Evolutionary conservation across 2,888 invertebrate species (phyloP), one percentile per base, ranked within the genome.

Genomic region (Euzophera pinguis): DNA sequence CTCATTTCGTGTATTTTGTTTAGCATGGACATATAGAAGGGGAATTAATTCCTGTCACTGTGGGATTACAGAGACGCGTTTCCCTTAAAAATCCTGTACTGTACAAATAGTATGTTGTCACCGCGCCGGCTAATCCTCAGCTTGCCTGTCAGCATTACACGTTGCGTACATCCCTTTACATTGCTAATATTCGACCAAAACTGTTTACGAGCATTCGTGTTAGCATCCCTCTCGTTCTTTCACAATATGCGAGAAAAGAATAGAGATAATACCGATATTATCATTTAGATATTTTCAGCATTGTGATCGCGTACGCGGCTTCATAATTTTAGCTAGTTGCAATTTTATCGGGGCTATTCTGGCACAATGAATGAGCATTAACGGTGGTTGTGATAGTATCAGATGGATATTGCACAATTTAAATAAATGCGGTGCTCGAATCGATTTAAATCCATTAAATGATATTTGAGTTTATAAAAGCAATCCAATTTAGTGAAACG

Each of bases 41-140:
- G 16, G 12, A 50, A 50, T 50, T 39, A 16, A 39, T 50, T 32
- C 29, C 10, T 32, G 45, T 34, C 43, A 9, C n/a, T 17, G 42
- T 22, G 22, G 50, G 43, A 17, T 51, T 51, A 51, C 35, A 10
- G 9, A 35, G 43, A 38, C 17, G 34, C 6, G 9, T 50, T 52
- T 39, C 50, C 50, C 53, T 57, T 53, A 49, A 49, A 49, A 49
- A 49, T 39, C 50, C 50, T 50, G 53, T 47, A 39, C 55, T 62
- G 61, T 69, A 68, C 68, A 71, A 71, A 71, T 71, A 69, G 67
- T 69, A 61, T 52, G 58, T 63, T 69, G 71, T 71, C 71, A 70
- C 58, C 61, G 61, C 58, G 61, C 34, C 41, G 63, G 69, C 66
- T 74, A 73, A 76, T 72, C 75, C 75, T 54, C 47, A 55, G 66